Evolutionary conservation across 1,140 invertebrate genomes (phyloP).

Genomic region (Lepidostoma basale): DNA sequence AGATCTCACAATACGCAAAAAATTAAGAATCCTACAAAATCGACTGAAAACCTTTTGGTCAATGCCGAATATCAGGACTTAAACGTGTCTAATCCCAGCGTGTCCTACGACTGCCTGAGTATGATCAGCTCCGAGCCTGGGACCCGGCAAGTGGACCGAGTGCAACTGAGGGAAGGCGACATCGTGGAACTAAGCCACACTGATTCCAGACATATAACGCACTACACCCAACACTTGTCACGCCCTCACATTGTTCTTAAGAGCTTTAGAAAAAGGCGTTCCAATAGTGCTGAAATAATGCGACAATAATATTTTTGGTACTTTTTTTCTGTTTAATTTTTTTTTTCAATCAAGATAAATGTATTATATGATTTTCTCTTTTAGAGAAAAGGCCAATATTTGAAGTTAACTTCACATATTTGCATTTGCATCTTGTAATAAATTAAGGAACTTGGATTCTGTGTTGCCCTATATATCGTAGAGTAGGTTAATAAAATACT

Average conservation of each 20-base stretch:
- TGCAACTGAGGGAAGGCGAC: slow-evolving; percentile 21
- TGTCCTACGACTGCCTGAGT: slow-evolving; percentile 73
- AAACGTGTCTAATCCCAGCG: slow-evolving; percentile 66
- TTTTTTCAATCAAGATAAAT: too few relatives aligned
- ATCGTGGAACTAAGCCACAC: slow-evolving; percentile 28
- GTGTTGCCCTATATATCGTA: too few relatives aligned
- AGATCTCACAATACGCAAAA: slow-evolving; percentile 27
- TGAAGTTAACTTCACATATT: too few relatives aligned
- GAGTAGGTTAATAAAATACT: too few relatives aligned
- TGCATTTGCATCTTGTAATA: too few relatives aligned
- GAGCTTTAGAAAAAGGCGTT: slow-evolving; percentile 33
- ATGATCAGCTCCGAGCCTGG: slow-evolving; percentile 48
- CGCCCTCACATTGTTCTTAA: slow-evolving; percentile 25
- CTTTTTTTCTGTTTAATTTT: too few relatives aligned
- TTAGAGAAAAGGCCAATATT: too few relatives aligned
- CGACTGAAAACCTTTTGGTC: slow-evolving; percentile 76
- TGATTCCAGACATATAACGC: slow-evolving; percentile 33
- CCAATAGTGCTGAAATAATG: slow-evolving; percentile 41
- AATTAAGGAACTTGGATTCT: too few relatives aligned
- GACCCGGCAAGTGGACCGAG: slow-evolving; percentile 23
- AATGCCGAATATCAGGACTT: slow-evolving; percentile 65
- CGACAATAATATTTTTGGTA: slow-evolving; percentile 29
- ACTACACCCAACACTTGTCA: slow-evolving; percentile 39
- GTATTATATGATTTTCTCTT: too few relatives aligned
- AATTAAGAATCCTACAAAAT: slow-evolving; percentile 67